Percentiles rank a stretch among this genome's conserved stretches.
Conservation (phyloP, 1,140 invertebrate genomes). For the Drosophila gunungcola region DNA sequence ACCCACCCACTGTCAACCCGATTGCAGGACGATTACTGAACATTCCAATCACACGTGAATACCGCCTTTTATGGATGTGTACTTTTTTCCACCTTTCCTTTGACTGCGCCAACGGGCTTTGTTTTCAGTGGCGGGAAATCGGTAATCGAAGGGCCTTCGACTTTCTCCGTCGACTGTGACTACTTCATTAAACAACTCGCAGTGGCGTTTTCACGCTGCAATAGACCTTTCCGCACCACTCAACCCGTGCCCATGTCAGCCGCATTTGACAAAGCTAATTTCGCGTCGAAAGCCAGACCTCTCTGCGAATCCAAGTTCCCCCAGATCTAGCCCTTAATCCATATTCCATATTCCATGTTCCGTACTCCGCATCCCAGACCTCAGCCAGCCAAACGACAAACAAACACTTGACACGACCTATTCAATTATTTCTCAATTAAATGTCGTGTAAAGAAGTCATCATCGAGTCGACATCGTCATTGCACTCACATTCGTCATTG, state of each 20-base stretch:
- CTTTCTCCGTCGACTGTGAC: conserved; percentile 77
- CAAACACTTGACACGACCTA: conserved; percentile 82
- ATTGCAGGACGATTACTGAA: conserved; percentile 27
- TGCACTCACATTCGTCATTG: conserved; percentile 16
- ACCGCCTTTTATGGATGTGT: conserved; percentile 27
- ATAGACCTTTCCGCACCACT: conserved; percentile 13
- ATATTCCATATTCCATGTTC: conserved; percentile 1
- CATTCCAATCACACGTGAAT: conserved; percentile 62
- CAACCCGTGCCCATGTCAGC: conserved; percentile 54
- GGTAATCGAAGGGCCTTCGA: conserved; percentile 32
- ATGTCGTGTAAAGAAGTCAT: conserved; percentile 77
- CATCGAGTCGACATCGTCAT: conserved; percentile 37
- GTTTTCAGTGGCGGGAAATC: conserved; percentile 14
- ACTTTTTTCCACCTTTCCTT: conserved; percentile 43
- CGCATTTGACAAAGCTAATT: conserved; percentile 81
- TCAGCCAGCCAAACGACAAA: conserved; percentile 66
- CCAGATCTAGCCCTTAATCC: not conserved
- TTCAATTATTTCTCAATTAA: conserved; percentile 83
- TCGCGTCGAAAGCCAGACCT: conserved; percentile 37
- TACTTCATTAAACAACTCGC: conserved; percentile 76
- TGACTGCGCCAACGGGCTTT: conserved; percentile 48
- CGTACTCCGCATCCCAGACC: conserved; percentile 12
- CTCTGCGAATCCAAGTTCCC: not conserved
- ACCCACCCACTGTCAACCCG: conserved; percentile 8
- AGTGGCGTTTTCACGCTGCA: conserved; percentile 51